These are phyloP conservation scores for Aethes cnicana DNA, from an alignment of 2,888 invertebrate genomes.

Conservation along the genomic window DNA sequence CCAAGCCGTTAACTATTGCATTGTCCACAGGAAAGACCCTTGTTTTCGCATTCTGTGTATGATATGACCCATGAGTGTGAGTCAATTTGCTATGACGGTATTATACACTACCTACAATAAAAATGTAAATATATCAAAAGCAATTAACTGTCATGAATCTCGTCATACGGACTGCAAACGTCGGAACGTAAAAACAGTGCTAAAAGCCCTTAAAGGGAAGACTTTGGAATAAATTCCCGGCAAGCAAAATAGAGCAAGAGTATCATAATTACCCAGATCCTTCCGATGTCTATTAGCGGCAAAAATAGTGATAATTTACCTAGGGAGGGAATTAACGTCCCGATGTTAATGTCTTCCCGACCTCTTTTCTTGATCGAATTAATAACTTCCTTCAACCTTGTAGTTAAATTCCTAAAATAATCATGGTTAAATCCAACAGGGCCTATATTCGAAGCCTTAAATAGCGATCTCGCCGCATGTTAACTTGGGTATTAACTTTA, in stretches of 20 bases:
- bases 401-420: constrained; percentile 1
- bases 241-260: constrained; percentile 11
- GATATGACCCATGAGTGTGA: too few relatives aligned
- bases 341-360: constrained; percentile 31
- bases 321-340: too few relatives aligned
- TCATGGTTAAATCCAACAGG: neutral
- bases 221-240: neutral
- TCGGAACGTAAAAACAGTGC: neutral
- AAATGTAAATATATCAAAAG: too few relatives aligned
- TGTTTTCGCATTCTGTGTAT: too few relatives aligned
- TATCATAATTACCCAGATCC: constrained; percentile 18
- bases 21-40: too few relatives aligned
- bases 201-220: neutral
- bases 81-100: too few relatives aligned
- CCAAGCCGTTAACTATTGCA: too few relatives aligned
- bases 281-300: constrained; percentile 4
- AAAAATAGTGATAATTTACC: neutral
- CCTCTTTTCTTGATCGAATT: constrained; percentile 33
- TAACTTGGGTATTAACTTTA: too few relatives aligned
- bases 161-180: neutral
- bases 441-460: too few relatives aligned
- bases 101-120: too few relatives aligned
- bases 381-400: constrained; percentile 34
- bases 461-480: too few relatives aligned
- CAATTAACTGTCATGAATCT: too few relatives aligned